Conservation (phyloP, 2,113 vertebrate species). For the Coturnix japonica region DNA sequence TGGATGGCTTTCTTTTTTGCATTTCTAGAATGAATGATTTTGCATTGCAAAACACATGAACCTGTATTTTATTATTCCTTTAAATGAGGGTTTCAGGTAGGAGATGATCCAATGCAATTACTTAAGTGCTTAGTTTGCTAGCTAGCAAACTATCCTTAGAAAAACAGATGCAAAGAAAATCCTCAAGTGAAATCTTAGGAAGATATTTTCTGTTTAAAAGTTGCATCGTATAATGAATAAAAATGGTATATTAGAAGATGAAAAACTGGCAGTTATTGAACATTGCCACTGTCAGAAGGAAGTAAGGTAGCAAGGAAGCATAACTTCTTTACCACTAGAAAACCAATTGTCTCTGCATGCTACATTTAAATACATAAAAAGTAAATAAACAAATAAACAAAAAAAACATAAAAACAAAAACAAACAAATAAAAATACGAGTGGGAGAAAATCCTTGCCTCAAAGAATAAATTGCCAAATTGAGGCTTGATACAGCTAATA, state of each 20-base stretch:
- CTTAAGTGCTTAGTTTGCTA: background rate
- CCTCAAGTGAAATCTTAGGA: background rate
- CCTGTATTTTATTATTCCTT: background rate
- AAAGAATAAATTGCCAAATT: background rate
- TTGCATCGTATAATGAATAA: background rate
- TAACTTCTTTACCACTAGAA: background rate
- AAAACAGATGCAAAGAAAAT: background rate
- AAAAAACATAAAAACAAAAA: too few species aligned
- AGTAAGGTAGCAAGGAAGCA: background rate
- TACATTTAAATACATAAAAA: background rate
- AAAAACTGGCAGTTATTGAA: background rate
- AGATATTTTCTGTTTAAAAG: background rate
- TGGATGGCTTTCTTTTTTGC: background rate
- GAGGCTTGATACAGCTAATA: background rate
- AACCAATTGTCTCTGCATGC: background rate
- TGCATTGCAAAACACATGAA: background rate
- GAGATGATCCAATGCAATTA: background rate
- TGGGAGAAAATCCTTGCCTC: background rate
- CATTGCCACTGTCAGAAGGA: background rate
- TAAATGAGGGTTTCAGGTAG: background rate
- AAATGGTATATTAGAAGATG: background rate
- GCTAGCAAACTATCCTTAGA: background rate
- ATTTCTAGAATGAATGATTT: background rate
- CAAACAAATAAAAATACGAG: too few species aligned
- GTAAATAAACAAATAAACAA: background rate